Percentiles rank a stretch among this genome's conserved stretches.
Conservation (phyloP, 2,888 invertebrate genomes). For the Platerodrilus igneus region DNA sequence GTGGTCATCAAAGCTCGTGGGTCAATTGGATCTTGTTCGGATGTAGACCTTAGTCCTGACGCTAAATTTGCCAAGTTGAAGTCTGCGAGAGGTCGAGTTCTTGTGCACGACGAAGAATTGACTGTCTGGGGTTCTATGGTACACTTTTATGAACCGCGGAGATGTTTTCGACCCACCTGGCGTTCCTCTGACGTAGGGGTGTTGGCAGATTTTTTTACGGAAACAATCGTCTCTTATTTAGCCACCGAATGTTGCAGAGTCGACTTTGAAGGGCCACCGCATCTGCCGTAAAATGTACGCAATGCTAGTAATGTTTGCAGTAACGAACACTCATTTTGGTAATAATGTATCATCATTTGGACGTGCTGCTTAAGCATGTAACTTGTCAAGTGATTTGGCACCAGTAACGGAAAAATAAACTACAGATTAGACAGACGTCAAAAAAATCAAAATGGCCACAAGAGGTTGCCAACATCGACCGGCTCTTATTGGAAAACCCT, state of each 20-base stretch:
- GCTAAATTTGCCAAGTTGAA: conserved; percentile 26
- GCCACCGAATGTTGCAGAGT: conserved; percentile 22
- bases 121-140: conserved; percentile 17
- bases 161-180: conserved; percentile 1
- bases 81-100: conserved; percentile 16
- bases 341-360: too few species aligned
- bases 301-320: too few species aligned
- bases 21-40: conserved; percentile 16
- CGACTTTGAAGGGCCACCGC: conserved; percentile 20
- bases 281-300: conserved; percentile 9
- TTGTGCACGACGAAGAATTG: too few species aligned
- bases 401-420: too few species aligned
- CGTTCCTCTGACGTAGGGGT: conserved; percentile 10
- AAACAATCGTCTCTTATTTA: too few species aligned
- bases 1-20: conserved; percentile 18
- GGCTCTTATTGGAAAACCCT: too few species aligned
- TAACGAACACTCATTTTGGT: too few species aligned
- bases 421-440: too few species aligned
- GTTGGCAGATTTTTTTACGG: conserved; percentile 5
- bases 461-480: too few species aligned
- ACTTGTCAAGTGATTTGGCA: too few species aligned
- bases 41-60: conserved; percentile 27
- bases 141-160: conserved; percentile 14
- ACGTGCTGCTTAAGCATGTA: too few species aligned
- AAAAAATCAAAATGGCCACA: too few species aligned